These are phyloP conservation scores for Delphinus delphis DNA, from an alignment of 2,113 vertebrate genomes.

Conservation along the genomic window DNA sequence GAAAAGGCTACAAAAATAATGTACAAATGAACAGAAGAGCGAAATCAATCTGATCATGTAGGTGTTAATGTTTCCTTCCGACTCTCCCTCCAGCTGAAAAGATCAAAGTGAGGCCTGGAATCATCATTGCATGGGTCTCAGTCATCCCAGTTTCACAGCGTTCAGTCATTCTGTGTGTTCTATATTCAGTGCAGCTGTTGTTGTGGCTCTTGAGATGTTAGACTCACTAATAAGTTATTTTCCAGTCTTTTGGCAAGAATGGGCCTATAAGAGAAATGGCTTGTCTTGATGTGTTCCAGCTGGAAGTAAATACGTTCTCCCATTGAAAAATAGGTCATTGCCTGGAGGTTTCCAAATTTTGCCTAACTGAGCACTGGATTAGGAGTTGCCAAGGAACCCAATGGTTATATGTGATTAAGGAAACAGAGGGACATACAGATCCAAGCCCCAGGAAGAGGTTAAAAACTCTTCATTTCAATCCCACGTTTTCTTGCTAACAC, in stretches of 20 bases:
- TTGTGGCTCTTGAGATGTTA: constrained; percentile 69
- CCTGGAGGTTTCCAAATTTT: constrained; percentile 67
- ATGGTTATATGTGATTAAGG: constrained; percentile 67
- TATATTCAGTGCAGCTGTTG: constrained; percentile 71
- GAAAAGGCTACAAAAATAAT: constrained; percentile 35
- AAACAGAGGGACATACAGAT: constrained; percentile 42
- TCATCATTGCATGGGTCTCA: constrained; percentile 60
- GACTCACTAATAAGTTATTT: constrained; percentile 76
- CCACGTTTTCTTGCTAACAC: constrained; percentile 60
- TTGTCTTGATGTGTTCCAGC: constrained; percentile 76
- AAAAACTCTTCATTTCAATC: constrained; percentile 65
- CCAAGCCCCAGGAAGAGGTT: constrained; percentile 50
- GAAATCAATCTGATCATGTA: constrained; percentile 9
- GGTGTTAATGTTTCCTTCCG: constrained; percentile 19
- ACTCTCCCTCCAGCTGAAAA: constrained; percentile 48
- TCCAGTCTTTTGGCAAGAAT: constrained; percentile 78
- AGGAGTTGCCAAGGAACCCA: constrained; percentile 56
- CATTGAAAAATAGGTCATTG: constrained; percentile 68
- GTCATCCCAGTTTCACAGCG: constrained; percentile 68
- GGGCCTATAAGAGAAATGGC: constrained; percentile 69
- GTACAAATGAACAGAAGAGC: constrained; percentile 1
- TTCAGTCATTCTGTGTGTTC: constrained; percentile 50
- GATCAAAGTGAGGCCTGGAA: constrained; percentile 65
- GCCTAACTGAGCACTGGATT: constrained; percentile 57
- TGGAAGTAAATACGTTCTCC: constrained; percentile 70